Percentiles rank a stretch among this genome's conserved stretches.
Evolutionary conservation across 1,140 invertebrate species (phyloP).

Genomic region (Hydropsyche tenuis): DNA sequence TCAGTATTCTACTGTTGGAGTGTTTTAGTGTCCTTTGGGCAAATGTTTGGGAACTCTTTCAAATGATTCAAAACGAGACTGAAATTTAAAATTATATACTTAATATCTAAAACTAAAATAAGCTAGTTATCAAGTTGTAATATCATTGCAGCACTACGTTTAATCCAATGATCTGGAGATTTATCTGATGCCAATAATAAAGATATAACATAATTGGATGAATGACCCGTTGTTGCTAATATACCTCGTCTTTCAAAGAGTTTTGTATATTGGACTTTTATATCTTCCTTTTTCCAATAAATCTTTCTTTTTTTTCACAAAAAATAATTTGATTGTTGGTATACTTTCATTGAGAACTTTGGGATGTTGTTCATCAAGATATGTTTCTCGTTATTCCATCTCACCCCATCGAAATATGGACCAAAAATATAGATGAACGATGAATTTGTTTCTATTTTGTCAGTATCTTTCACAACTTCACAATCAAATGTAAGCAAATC

Average conservation of each 20-base stretch:
- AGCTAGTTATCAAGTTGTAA: slow-evolving; percentile 73
- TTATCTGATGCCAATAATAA: slow-evolving; percentile 75
- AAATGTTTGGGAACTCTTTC: too few species aligned
- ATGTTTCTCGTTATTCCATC: slow-evolving; percentile 73
- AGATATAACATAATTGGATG: slow-evolving; percentile 88
- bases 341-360: slow-evolving; percentile 83
- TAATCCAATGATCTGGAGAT: slow-evolving; percentile 82
- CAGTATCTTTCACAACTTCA: slow-evolving; percentile 64
- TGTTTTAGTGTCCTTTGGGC: too few species aligned
- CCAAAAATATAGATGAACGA: slow-evolving; percentile 86
- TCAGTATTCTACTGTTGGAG: too few species aligned
- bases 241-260: slow-evolving; percentile 82
- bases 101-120: neutral
- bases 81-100: neutral
- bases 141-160: slow-evolving; percentile 83
- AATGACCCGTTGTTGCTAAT: slow-evolving; percentile 88
- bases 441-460: slow-evolving; percentile 62
- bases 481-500: slow-evolving; percentile 86
- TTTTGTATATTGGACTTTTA: slow-evolving; percentile 87
- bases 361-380: slow-evolving; percentile 78
- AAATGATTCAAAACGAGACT: too few species aligned
- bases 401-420: slow-evolving; percentile 82
- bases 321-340: slow-evolving; percentile 78
- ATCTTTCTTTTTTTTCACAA: slow-evolving; percentile 63
- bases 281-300: slow-evolving; percentile 70